These are phyloP conservation scores for Periparus ater DNA, from an alignment of 2,797 vertebrate genomes.

Conservation along the genomic window DNA sequence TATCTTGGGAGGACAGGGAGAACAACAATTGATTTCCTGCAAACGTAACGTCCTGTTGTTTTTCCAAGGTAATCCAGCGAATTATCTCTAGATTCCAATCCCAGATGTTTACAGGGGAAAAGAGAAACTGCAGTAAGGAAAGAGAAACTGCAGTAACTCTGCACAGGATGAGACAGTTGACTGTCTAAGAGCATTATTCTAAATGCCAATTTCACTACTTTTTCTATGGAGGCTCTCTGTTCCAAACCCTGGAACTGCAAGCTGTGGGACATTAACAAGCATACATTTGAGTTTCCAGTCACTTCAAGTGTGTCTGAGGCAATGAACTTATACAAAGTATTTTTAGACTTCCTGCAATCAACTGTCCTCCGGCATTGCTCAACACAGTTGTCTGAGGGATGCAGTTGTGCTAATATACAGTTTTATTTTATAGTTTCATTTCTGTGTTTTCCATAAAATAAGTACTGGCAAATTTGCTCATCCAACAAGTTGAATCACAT, in stretches of 20 bases:
- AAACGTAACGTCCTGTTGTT: conserved; percentile 4
- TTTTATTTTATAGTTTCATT: conserved; percentile 35
- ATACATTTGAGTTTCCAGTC: conserved; percentile 15
- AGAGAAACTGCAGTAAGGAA: background rate
- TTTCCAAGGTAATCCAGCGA: background rate
- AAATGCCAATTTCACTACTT: background rate
- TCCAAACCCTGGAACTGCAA: background rate
- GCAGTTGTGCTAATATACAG: conserved; percentile 1
- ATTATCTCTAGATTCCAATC: conserved; percentile 10
- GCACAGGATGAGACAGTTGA: background rate
- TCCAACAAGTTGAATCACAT: conserved; percentile 40
- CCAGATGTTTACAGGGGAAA: conserved; percentile 19
- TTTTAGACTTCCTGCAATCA: conserved; percentile 71
- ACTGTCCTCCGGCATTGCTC: conserved; percentile 39
- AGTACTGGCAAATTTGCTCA: conserved; percentile 12
- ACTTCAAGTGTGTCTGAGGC: conserved; percentile 7
- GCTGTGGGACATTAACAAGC: background rate
- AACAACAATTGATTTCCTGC: conserved; percentile 46
- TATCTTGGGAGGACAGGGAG: conserved; percentile 4
- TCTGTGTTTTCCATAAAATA: conserved; percentile 43
- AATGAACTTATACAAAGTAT: conserved; percentile 48
- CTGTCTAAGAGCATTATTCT: background rate
- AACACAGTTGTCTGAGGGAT: conserved; percentile 36
- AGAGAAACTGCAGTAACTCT: background rate
- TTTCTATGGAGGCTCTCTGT: background rate